Conservation (phyloP, 1,140 invertebrate species). For the Lucilia cuprina region DNA sequence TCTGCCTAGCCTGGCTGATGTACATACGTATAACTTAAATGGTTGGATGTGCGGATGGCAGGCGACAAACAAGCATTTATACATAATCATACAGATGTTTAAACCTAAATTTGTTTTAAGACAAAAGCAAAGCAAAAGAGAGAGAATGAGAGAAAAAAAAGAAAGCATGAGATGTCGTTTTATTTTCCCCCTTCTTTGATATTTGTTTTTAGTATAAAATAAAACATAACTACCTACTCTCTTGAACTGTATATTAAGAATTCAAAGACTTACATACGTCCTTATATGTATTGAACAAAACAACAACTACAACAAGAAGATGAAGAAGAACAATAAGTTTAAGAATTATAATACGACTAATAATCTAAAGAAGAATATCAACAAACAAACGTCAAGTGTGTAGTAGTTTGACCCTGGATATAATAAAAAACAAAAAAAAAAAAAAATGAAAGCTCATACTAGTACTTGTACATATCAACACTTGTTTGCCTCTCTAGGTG, state of each 20-base stretch:
- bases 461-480: neutral
- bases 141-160: neutral
- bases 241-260: neutral
- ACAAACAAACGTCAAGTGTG: slow-evolving; percentile 3
- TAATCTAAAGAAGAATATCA: neutral
- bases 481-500: neutral
- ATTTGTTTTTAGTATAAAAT: neutral
- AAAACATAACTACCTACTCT: neutral
- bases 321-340: neutral
- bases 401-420: slow-evolving; percentile 6
- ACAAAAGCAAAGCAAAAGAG: neutral
- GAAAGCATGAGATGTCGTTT: neutral
- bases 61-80: neutral
- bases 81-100: neutral
- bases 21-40: no score
- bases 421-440: neutral
- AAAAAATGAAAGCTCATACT: neutral
- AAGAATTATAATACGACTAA: neutral
- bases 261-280: neutral
- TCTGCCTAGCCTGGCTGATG: no score
- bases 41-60: neutral
- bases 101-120: neutral
- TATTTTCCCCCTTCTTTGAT: neutral
- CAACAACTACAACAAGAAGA: neutral
- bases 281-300: neutral